Evolutionary conservation across 2,113 vertebrate species (phyloP), one percentile per base, ranked within the genome.

Genomic region (Tenebrosternarchus preto): DNA sequence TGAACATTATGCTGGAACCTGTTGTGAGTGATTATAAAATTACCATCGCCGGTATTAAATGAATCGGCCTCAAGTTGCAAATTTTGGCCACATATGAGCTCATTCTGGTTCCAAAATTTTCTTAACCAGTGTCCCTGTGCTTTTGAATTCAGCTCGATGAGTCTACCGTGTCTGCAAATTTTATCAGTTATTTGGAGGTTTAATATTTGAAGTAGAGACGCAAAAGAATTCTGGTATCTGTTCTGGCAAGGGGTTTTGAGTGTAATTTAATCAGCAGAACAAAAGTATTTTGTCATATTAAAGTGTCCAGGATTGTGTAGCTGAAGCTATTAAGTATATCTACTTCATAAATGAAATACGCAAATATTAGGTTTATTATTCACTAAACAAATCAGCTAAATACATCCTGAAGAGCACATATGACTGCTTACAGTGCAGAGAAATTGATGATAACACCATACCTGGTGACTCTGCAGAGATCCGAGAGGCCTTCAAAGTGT

Each of bases 401-500:
- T 60, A 60, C 57, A 59, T 1, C n/a, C n/a, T n/a, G 22, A 60
- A 4, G 22, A 25, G 11, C 57, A 20, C 57, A 1, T 25, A 4
- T 3, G 12, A 8, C 25, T 63, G 60, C 12, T 27, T 9, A 2
- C 61, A 64, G 27, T 16, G 17, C 15, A 16, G 20, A 66, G 27
- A 39, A 36, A 2, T 36, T 39, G n/a, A 68, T 56, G 12, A 56
- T 57, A 19, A 61, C 73, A 29, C 73, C 73, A 29, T 73, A 11
- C 72, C 7, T 77, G 46, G 16, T 53, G 29, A 33, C 12, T 77
- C 73, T 8, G 0, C 91, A 96, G 95, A 96, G 86, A 96, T 95
- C 88, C 94, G 95, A 0, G 94, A 96, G 86, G 95, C 95, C 85
- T 96, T 96, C 90, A 95, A 95, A 88, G 94, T 96, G 83, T 96